A percentile compares a stretch with the other conserved stretches of the same genome.
Evolutionary conservation across 2,797 vertebrate species (phyloP).

Genomic region (Hipposideros larvatus): DNA sequence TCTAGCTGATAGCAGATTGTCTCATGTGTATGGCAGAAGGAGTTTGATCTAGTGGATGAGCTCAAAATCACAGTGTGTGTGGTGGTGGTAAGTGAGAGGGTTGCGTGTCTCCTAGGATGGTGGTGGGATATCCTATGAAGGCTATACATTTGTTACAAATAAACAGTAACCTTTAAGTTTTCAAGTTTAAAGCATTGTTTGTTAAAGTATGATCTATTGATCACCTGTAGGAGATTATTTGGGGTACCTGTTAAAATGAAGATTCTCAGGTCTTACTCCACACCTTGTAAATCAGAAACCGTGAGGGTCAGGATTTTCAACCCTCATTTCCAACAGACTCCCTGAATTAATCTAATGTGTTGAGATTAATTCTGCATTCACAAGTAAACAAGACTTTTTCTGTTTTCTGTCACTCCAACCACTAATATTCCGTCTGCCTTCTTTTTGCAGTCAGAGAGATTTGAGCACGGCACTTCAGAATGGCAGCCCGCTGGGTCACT

Average conservation of each 20-base stretch:
- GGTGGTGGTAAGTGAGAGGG: not conserved
- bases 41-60: not conserved
- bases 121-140: not conserved
- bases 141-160: not conserved
- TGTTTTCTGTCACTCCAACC: conserved; percentile 1
- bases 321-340: not conserved
- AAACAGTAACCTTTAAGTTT: not conserved
- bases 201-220: not conserved
- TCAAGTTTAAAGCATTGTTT: not conserved
- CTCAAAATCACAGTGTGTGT: not conserved
- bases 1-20: too few species aligned
- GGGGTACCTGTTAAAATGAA: not conserved
- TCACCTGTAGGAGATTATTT: not conserved
- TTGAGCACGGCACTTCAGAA: not conserved
- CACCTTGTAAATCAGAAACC: not conserved
- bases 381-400: not conserved
- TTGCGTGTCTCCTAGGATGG: not conserved
- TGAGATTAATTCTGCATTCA: not conserved
- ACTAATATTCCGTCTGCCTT: not conserved
- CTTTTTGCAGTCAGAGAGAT: not conserved
- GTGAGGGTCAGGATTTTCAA: not conserved
- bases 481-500: not conserved
- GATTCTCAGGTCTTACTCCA: not conserved
- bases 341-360: not conserved
- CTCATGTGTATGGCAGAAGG: not conserved